Conservation (phyloP, 2,888 invertebrate species). For the Crocallis elinguaria region DNA sequence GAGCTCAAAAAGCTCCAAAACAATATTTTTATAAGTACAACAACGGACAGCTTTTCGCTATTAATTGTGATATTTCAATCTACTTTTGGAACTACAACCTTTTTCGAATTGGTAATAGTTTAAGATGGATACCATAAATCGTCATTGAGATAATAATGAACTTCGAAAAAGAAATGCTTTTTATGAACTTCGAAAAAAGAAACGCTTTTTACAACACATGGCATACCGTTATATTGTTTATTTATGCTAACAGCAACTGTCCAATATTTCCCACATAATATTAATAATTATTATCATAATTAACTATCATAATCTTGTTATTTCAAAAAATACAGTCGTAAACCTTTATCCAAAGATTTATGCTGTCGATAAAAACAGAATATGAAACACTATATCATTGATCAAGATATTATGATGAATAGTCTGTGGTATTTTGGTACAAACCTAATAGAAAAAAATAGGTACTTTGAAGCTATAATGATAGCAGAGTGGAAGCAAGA, state of each 20-base stretch:
- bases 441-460: no score
- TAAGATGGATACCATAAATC: no score
- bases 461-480: no score
- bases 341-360: slow-evolving; percentile 27
- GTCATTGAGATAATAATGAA: no score
- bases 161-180: not conserved
- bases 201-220: not conserved
- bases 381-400: slow-evolving; percentile 25
- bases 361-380: slow-evolving; percentile 29
- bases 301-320: slow-evolving; percentile 32
- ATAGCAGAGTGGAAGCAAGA: no score
- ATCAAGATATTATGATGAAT: slow-evolving; percentile 21
- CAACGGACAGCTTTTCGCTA: no score
- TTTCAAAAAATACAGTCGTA: slow-evolving; percentile 34
- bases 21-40: no score
- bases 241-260: slow-evolving; percentile 27
- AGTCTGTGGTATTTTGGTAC: no score
- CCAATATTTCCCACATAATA: slow-evolving; percentile 39
- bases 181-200: not conserved
- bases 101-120: no score
- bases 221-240: slow-evolving; percentile 23
- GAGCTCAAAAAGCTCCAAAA: no score
- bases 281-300: slow-evolving; percentile 34
- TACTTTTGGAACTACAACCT: no score
- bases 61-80: no score